phyloP scores from a whole-genome alignment of 1,140 invertebrate species.

The Drosophila repletoides region DNA sequence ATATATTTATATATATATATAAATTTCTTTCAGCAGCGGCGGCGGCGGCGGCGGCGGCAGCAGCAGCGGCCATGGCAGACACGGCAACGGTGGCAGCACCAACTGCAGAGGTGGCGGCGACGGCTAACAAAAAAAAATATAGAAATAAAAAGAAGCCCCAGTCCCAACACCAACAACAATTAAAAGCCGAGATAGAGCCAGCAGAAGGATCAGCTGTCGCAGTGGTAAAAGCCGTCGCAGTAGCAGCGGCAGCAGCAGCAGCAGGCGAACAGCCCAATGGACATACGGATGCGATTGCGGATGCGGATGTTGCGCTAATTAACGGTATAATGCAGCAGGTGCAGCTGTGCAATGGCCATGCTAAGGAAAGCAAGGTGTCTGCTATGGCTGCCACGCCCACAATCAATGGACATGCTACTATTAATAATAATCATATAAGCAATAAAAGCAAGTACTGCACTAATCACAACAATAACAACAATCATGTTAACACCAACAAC shows the following conservation, averaged over 20 bases:
- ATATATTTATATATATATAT: too few relatives aligned
- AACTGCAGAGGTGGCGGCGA: too few relatives aligned
- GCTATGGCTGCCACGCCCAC: not conserved
- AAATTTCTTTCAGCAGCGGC: not conserved
- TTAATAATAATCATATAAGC: conserved; percentile 63
- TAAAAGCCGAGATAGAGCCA: conserved; percentile 8
- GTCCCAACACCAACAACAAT: conserved; percentile 30
- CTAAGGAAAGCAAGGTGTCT: conserved; percentile 11
- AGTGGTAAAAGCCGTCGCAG: too few relatives aligned
- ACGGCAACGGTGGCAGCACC: conserved; percentile 46
- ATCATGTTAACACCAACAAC: conserved; percentile 24
- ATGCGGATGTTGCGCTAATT: conserved; percentile 18
- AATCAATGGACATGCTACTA: conserved; percentile 52
- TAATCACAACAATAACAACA: conserved; percentile 21
- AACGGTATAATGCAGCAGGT: conserved; percentile 47
- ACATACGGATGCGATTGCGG: not conserved
- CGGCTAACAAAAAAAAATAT: conserved; percentile 56
- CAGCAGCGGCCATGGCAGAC: conserved; percentile 52
- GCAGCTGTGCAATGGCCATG: conserved; percentile 57
- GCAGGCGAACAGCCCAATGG: conserved; percentile 43
- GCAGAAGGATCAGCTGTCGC: not conserved
- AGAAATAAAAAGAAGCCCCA: conserved; percentile 59
- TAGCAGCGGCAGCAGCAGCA: not conserved
- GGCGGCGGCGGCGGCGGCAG: not conserved
- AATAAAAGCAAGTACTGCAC: conserved; percentile 39